These are phyloP conservation scores for Bufo bufo DNA, from an alignment of 2,113 vertebrate genomes.

Conservation along the genomic window DNA sequence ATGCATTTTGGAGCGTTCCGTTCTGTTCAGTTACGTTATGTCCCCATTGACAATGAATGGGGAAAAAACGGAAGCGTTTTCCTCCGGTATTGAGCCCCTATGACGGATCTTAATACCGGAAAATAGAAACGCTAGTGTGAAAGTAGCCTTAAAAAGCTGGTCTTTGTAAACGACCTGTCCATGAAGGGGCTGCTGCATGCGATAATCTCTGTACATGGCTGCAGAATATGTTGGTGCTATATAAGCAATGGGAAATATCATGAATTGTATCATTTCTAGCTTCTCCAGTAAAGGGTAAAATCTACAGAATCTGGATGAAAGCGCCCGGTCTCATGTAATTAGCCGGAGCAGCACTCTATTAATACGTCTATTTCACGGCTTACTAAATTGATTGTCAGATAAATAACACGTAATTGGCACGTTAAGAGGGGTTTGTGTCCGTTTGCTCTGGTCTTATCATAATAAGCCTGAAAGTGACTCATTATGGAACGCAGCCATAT, in stretches of 20 bases:
- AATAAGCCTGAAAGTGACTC: not conserved
- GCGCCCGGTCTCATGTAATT: not conserved
- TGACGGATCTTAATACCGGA: too few relatives aligned
- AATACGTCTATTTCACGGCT: conserved; percentile 40
- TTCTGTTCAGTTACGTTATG: too few relatives aligned
- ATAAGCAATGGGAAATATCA: not conserved
- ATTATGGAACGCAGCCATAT: not conserved
- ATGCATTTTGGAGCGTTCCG: too few relatives aligned
- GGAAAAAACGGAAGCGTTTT: too few relatives aligned
- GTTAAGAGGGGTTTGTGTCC: not conserved
- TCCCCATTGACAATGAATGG: too few relatives aligned
- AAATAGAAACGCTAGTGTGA: too few relatives aligned
- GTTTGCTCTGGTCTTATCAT: conserved; percentile 20
- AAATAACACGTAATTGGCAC: conserved; percentile 36
- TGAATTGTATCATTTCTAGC: not conserved
- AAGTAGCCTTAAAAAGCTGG: too few relatives aligned
- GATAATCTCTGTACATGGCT: too few relatives aligned
- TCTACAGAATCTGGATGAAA: not conserved
- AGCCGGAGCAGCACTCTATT: not conserved
- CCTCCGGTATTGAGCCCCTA: too few relatives aligned
- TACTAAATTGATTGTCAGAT: conserved; percentile 35
- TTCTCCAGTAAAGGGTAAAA: not conserved
- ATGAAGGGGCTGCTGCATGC: too few relatives aligned
- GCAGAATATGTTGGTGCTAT: too few relatives aligned
- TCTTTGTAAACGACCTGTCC: too few relatives aligned